Evolutionary conservation across 2,797 vertebrate genomes (phyloP).

Genomic region (Tarsius wallacei): DNA sequence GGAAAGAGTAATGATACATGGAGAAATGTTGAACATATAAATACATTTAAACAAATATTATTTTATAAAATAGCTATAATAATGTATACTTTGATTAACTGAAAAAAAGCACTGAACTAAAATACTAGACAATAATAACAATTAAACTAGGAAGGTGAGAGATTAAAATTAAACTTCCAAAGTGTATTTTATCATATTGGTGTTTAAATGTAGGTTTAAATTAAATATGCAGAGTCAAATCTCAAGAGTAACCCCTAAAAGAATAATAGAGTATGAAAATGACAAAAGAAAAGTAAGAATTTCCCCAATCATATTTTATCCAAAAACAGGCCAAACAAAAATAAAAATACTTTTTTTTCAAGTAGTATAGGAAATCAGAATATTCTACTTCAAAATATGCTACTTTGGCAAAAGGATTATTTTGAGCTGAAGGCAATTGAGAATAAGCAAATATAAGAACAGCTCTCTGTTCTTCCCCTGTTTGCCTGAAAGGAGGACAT

Average conservation of each 20-base stretch:
- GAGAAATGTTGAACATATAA: background rate
- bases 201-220: constrained; percentile 4
- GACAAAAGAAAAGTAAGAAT: background rate
- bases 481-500: background rate
- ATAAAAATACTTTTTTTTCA: background rate
- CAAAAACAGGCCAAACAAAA: background rate
- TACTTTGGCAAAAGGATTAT: background rate
- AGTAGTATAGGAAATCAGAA: background rate
- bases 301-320: background rate
- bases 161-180: constrained; percentile 6
- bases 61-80: background rate
- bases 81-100: background rate
- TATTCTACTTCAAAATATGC: background rate
- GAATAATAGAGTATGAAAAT: background rate
- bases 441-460: background rate
- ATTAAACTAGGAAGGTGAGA: background rate
- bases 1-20: background rate
- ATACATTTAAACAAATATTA: constrained; percentile 14
- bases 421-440: constrained; percentile 7
- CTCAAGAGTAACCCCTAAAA: background rate
- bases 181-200: background rate
- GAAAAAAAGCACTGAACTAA: background rate
- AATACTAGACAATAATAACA: constrained; percentile 13
- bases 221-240: background rate
- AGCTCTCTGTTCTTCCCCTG: background rate